Base-by-base conservation (phyloP, 2,797 vertebrate genomes). In the Austrolebias charrua region DNA sequence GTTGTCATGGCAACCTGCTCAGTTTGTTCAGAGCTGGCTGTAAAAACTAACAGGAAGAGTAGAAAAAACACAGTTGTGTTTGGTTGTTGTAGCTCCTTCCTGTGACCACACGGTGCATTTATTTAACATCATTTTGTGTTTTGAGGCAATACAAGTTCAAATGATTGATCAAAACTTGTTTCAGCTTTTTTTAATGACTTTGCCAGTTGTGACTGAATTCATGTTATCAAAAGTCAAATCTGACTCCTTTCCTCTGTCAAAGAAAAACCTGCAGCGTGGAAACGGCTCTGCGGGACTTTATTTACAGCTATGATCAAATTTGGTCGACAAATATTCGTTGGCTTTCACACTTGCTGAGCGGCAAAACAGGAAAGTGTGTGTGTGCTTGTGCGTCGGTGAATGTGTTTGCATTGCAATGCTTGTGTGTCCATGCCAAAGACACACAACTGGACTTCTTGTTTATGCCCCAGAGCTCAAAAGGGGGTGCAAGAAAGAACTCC, bases 391-490 rank as follows among this genome's bases (percentile, higher is more conserved):
- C 11, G n/a, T 35, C 18, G 55, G n/a, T 46, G 2, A 44, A 10
- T 51, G 38, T 42, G 24, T 64, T 28, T 60, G 20, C 33, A 2
- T n/a, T n/a, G n/a, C 62, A 29, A 40, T 73, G 20, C 57, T 55
- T 69, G 46, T 58, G 51, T 59, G 57, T 59, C 47, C 50, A 19
- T 14, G 49, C 48, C 46, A 69, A 52, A 54, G n/a, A 65, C 69
- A 76, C 86, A 82, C 87, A 90, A 87, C 87, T 90, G 89, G 81
- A 69, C 47, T 73, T 51, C 73, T 82, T 71, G 51, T 83, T 69
- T 63, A 2, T 63, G 60, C 77, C 60, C 46, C 52, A 66, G 69
- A 69, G 69, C 72, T 66, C 69, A 71, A 67, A 79, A 38, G 6
- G 80, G 73, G 75, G 56, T 50, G 69, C 78, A 76, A 88, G 83